phyloP scores from a whole-genome alignment of 2,888 invertebrate species.

The Ecliptopera silaceata region DNA sequence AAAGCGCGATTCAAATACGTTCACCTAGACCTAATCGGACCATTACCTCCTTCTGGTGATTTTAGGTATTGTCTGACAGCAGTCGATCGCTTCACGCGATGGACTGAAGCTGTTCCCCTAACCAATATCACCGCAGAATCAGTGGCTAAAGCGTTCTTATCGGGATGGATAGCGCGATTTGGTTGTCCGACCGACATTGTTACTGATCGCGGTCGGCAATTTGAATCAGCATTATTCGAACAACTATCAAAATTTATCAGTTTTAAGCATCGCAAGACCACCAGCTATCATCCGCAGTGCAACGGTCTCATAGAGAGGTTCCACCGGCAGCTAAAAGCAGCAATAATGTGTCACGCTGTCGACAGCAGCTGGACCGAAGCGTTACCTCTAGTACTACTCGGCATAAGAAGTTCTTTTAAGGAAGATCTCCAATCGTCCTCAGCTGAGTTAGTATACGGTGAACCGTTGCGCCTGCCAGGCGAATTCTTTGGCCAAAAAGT shows the following conservation, averaged over 20 bases:
- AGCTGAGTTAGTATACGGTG: no score
- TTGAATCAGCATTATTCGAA: neutral
- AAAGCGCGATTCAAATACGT: neutral
- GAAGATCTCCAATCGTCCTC: neutral
- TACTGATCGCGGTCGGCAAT: no score
- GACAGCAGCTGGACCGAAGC: neutral
- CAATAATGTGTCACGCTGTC: constrained; percentile 1
- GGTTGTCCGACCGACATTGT: neutral
- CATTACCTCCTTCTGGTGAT: constrained; percentile 9
- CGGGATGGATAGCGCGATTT: neutral
- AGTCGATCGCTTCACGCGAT: constrained; percentile 46
- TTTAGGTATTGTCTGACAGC: constrained; percentile 38
- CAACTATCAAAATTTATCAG: neutral
- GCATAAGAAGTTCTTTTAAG: neutral
- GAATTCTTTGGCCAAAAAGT: neutral
- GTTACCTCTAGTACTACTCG: no score
- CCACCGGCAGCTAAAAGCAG: neutral
- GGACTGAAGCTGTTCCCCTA: constrained; percentile 50
- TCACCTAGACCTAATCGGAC: neutral
- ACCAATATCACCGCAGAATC: neutral
- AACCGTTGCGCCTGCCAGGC: neutral
- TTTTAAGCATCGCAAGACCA: constrained; percentile 1
- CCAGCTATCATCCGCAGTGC: neutral
- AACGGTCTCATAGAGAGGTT: neutral
- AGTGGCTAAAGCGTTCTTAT: neutral